Conservation (phyloP, 2,113 vertebrate species). For the Alethe castanea region DNA sequence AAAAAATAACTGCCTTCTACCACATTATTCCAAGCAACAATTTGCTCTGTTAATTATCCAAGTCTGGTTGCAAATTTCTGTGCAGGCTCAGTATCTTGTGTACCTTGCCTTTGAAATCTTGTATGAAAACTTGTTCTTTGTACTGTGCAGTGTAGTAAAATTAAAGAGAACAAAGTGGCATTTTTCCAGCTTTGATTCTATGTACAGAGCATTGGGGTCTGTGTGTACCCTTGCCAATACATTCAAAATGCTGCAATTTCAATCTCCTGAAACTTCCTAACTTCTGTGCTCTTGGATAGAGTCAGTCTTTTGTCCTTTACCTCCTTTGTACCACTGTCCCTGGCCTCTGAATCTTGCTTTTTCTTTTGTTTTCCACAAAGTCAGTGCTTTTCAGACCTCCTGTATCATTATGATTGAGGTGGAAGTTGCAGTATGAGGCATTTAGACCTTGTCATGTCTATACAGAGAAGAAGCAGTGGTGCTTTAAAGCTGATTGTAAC, state of each 20-base stretch:
- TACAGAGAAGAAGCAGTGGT: neutral
- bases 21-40: accelerated
- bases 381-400: neutral
- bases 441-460: accelerated
- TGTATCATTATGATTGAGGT: neutral
- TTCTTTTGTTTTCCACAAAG: neutral
- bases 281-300: neutral
- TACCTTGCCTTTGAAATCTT: neutral
- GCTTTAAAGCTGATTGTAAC: neutral
- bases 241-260: neutral
- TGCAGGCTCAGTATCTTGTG: neutral
- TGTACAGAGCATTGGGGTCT: neutral
- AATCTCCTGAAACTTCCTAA: neutral
- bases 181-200: neutral
- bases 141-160: neutral
- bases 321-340: neutral
- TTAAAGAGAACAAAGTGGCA: neutral
- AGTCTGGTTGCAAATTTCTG: neutral
- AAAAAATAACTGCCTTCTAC: neutral
- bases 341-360: neutral
- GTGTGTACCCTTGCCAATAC: neutral
- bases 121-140: neutral
- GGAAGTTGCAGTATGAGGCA: neutral
- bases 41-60: neutral
- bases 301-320: neutral